Evolutionary conservation across 2,113 vertebrate species (phyloP).

Genomic region (Cathartes aura): DNA sequence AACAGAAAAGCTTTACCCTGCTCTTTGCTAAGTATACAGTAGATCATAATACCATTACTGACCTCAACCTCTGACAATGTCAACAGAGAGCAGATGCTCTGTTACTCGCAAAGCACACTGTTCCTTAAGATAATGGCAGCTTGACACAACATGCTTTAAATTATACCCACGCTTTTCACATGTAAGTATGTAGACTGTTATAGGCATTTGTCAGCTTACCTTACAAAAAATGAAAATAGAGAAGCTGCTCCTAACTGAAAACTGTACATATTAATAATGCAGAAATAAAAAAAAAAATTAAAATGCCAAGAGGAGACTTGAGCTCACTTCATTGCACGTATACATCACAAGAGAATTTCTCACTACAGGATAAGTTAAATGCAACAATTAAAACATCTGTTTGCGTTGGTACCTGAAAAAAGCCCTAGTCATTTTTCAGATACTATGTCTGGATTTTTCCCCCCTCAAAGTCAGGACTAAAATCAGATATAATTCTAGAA

Average conservation of each 20-base stretch:
- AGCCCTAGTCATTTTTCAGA: background rate
- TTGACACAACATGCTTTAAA: background rate
- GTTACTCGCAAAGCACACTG: background rate
- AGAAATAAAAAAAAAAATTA: background rate
- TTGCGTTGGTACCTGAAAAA: background rate
- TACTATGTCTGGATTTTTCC: background rate
- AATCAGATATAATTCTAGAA: slow-evolving; percentile 12
- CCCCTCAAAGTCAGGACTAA: background rate
- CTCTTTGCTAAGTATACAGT: slow-evolving; percentile 34
- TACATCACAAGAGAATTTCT: background rate
- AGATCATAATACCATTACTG: slow-evolving; percentile 54
- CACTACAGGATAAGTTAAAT: background rate
- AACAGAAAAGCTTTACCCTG: slow-evolving; percentile 40
- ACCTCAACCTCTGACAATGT: slow-evolving; percentile 54
- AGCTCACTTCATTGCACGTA: background rate
- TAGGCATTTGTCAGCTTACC: background rate
- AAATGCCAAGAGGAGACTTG: background rate
- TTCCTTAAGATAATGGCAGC: background rate
- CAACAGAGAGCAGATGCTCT: slow-evolving; percentile 73
- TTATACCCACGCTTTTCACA: background rate
- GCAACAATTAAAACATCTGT: background rate
- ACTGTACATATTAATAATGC: background rate
- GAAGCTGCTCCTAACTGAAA: background rate
- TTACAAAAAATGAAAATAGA: background rate
- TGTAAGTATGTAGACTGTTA: background rate